Percentiles rank a stretch among this genome's conserved stretches.
phyloP scores from a whole-genome alignment of 2,113 vertebrate genomes.

The Sus scrofa region DNA sequence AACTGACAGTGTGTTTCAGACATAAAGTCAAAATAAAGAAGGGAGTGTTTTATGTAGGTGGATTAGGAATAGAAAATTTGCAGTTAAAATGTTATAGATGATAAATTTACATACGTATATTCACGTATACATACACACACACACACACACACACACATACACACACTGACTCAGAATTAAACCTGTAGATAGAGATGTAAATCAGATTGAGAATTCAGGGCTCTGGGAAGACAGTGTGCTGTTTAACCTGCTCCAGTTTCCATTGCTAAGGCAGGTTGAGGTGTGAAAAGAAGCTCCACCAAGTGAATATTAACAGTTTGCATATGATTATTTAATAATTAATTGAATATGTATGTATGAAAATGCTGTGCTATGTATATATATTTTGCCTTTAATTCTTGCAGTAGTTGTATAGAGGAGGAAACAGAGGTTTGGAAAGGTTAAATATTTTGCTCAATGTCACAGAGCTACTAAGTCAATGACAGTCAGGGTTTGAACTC shows the following conservation, averaged over 20 bases:
- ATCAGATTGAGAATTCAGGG: not conserved
- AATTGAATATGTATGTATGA: not conserved
- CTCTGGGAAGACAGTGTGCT: not conserved
- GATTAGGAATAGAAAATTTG: not conserved
- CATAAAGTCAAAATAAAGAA: constrained; percentile 4
- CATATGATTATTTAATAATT: not conserved
- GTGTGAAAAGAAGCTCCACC: not conserved
- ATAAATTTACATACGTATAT: not conserved
- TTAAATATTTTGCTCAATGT: not conserved
- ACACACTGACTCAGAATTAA: not conserved
- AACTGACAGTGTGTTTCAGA: not conserved
- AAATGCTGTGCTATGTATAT: not conserved
- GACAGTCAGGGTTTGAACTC: not conserved
- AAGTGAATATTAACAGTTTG: not conserved
- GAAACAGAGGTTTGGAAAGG: not conserved
- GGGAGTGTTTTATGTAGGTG: not conserved
- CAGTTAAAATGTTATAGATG: not conserved
- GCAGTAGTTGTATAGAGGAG: not conserved
- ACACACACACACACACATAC: not conserved
- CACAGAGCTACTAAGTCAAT: not conserved
- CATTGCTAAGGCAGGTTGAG: not conserved
- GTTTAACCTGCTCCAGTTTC: not conserved
- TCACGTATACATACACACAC: not conserved
- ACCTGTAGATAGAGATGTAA: not conserved
- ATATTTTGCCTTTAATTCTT: not conserved